A percentile compares a stretch with the other conserved stretches of the same genome.
Conservation (phyloP, 2,888 invertebrate species). For the Saturnia japonica region DNA sequence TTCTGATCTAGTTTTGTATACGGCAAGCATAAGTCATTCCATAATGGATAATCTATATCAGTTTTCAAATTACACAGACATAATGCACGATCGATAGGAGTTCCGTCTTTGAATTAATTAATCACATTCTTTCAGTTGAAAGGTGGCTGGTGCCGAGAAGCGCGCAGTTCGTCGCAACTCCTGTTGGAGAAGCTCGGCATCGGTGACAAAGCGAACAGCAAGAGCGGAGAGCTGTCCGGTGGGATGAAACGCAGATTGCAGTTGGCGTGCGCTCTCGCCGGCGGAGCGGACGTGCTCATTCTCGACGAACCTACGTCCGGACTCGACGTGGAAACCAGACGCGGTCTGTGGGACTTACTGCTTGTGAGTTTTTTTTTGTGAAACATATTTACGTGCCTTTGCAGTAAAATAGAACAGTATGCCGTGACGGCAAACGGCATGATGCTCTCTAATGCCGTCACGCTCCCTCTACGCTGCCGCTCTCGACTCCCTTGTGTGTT, state of each 20-base stretch:
- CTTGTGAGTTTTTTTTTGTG: constrained; percentile 35
- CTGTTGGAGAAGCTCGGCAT: constrained; percentile 45
- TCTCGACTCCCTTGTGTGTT: too few relatives aligned
- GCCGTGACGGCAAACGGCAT: too few relatives aligned
- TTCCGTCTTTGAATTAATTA: not conserved
- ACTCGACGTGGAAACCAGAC: constrained; percentile 53
- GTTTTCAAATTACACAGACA: too few relatives aligned
- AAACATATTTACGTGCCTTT: too few relatives aligned
- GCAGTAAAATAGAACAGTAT: too few relatives aligned
- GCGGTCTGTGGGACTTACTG: constrained; percentile 54
- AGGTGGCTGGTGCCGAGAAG: constrained; percentile 35
- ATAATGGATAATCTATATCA: too few relatives aligned
- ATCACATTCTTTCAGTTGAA: constrained; percentile 61
- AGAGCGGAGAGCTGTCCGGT: constrained; percentile 87
- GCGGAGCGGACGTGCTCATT: constrained; percentile 85
- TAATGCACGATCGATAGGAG: not conserved
- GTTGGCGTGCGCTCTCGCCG: constrained; percentile 92
- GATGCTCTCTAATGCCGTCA: too few relatives aligned
- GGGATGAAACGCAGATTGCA: constrained; percentile 93
- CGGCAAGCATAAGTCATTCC: too few relatives aligned
- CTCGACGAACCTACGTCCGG: constrained; percentile 89
- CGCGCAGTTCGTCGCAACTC: constrained; percentile 28
- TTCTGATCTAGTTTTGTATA: too few relatives aligned
- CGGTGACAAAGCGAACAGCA: constrained; percentile 81
- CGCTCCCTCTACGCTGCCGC: too few relatives aligned